phyloP scores from a whole-genome alignment of 2,113 vertebrate species.

The Gavialis gangeticus region DNA sequence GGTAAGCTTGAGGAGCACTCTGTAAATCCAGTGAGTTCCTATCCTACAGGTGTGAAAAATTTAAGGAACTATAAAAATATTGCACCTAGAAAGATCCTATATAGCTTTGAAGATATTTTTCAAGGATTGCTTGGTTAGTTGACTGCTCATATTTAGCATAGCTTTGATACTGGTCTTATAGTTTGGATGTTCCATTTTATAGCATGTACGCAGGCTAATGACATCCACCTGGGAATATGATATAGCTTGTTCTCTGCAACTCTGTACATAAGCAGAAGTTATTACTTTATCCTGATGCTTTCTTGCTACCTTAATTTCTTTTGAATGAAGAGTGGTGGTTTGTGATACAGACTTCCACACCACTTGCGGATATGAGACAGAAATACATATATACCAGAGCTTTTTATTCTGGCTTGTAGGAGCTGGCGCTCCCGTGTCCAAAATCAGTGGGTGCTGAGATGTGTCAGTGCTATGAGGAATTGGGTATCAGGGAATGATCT shows the following conservation, averaged over 20 bases:
- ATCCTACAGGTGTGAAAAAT: neutral
- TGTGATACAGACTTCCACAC: neutral
- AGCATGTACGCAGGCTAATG: neutral
- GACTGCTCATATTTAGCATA: neutral
- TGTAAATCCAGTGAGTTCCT: neutral
- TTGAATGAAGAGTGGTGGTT: neutral
- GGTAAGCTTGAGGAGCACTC: neutral
- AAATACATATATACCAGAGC: neutral
- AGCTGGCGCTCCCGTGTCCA: neutral
- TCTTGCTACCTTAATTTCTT: rapidly evolving
- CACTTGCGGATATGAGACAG: neutral
- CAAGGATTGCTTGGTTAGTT: neutral
- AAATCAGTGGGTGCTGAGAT: neutral
- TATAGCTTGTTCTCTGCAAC: neutral
- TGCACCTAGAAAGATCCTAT: too few species aligned
- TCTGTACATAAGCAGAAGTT: neutral
- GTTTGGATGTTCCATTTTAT: neutral
- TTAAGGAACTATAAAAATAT: neutral
- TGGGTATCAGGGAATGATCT: neutral
- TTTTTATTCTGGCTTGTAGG: neutral
- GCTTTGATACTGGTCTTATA: neutral
- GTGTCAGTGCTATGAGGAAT: too few species aligned
- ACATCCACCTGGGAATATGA: neutral
- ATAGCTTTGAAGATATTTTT: neutral
- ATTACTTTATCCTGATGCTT: rapidly evolving